Conservation (phyloP, 2,113 vertebrate species). For the Coryphaenoides rupestris region DNA sequence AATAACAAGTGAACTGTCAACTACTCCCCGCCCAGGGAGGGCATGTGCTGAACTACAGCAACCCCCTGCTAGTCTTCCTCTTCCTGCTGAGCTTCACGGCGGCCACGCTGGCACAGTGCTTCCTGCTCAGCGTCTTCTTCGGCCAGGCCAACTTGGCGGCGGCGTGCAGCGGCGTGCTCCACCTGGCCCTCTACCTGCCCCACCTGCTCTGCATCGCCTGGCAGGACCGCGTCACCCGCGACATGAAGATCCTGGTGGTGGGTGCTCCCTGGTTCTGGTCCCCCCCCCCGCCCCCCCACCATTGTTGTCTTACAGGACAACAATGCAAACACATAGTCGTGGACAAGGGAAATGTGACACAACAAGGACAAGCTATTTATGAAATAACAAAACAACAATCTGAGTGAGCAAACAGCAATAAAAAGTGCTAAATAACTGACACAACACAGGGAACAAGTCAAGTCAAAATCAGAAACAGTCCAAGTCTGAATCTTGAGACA, state of each 20-base stretch:
- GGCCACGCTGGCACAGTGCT: conserved; percentile 91
- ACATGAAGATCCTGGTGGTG: conserved; percentile 84
- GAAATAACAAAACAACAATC: too few species aligned
- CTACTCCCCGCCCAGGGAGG: conserved; percentile 66
- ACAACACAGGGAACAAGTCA: too few species aligned
- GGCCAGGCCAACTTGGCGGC: conserved; percentile 91
- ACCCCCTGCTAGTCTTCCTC: conserved; percentile 83
- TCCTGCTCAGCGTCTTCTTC: conserved; percentile 92
- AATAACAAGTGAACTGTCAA: too few species aligned
- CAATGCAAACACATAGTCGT: too few species aligned
- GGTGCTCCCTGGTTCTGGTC: conserved; percentile 59
- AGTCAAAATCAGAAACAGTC: too few species aligned
- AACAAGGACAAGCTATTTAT: too few species aligned
- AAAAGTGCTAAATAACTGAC: too few species aligned
- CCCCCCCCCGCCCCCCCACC: too few species aligned
- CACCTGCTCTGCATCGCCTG: conserved; percentile 89
- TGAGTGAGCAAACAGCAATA: too few species aligned
- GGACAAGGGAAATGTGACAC: too few species aligned
- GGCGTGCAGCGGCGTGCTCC: conserved; percentile 87
- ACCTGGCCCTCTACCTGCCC: conserved; percentile 89
- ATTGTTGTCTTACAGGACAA: too few species aligned
- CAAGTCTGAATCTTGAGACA: too few species aligned
- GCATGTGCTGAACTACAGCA: conserved; percentile 85
- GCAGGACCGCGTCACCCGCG: conserved; percentile 83
- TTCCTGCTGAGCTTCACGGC: conserved; percentile 84